Evolutionary conservation across 2,113 vertebrate genomes (phyloP).

Genomic region (Pseudopodoces humilis): DNA sequence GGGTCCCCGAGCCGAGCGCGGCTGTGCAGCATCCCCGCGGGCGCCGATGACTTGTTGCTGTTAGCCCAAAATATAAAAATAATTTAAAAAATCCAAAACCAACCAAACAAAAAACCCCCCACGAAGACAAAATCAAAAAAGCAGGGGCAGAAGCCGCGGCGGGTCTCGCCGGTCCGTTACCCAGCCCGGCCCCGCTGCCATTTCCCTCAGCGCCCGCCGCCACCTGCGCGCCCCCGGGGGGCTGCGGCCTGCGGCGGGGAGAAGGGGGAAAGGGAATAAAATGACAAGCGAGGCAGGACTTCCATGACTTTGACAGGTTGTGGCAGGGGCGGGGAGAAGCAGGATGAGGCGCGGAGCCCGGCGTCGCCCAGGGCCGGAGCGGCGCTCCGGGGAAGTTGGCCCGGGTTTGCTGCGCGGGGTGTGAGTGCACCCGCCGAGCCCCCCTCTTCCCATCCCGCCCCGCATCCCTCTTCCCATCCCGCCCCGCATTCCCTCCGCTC

Average conservation of each 20-base stretch:
- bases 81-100: not conserved
- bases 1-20: conserved; percentile 63
- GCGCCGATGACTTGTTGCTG: conserved; percentile 88
- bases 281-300: conserved; percentile 39
- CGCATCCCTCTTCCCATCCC: not conserved
- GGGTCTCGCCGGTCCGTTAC: conserved; percentile 2
- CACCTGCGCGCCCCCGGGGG: conserved; percentile 50
- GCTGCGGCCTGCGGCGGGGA: conserved; percentile 23
- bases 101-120: not conserved
- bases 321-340: conserved; percentile 44
- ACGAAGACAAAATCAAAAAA: too few species aligned
- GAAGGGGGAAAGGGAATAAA: not conserved
- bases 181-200: conserved; percentile 41
- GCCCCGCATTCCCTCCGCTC: not conserved
- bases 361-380: conserved; percentile 65
- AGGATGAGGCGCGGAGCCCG: conserved; percentile 47
- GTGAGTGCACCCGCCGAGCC: not conserved
- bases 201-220: conserved; percentile 44
- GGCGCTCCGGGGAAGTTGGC: conserved; percentile 74
- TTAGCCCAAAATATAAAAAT: not conserved
- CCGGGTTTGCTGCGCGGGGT: conserved; percentile 72
- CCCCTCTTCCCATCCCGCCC: not conserved
- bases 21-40: conserved; percentile 63
- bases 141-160: not conserved
- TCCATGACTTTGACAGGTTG: conserved; percentile 74